Conservation (phyloP, 2,888 invertebrate species). For the Rotaria macrura region DNA sequence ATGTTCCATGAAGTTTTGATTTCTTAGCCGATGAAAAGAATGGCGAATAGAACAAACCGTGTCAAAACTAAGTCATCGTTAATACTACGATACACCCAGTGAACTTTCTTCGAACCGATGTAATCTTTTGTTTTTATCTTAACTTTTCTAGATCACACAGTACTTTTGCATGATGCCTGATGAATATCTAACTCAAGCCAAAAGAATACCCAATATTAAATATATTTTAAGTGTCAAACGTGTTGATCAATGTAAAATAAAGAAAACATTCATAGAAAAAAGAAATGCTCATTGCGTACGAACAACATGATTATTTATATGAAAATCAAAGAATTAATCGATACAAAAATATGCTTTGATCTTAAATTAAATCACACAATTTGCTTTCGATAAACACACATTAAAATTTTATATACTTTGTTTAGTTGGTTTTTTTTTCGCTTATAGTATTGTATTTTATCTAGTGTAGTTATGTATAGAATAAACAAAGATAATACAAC, state of each 20-base stretch:
- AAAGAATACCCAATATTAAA: not conserved
- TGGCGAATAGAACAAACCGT: no score
- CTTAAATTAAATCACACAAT: not conserved
- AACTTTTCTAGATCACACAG: not conserved
- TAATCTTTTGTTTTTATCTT: no score
- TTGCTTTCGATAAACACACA: no score
- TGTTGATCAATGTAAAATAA: not conserved
- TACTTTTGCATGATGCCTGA: not conserved
- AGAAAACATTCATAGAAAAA: not conserved
- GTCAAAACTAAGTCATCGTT: no score
- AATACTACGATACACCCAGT: no score
- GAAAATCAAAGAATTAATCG: not conserved
- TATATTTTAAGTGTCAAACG: not conserved
- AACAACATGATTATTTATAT: not conserved
- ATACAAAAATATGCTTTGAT: not conserved
- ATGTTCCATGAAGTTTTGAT: no score
- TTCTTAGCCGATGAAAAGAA: no score
- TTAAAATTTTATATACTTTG: no score
- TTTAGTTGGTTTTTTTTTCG: no score
- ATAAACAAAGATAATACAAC: not conserved
- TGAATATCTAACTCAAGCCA: not conserved
- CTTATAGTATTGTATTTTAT: no score
- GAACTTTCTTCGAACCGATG: no score
- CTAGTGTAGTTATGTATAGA: no score
- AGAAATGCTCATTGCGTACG: not conserved